Conservation (phyloP, 2,113 vertebrate genomes). For the Stegastes partitus region DNA sequence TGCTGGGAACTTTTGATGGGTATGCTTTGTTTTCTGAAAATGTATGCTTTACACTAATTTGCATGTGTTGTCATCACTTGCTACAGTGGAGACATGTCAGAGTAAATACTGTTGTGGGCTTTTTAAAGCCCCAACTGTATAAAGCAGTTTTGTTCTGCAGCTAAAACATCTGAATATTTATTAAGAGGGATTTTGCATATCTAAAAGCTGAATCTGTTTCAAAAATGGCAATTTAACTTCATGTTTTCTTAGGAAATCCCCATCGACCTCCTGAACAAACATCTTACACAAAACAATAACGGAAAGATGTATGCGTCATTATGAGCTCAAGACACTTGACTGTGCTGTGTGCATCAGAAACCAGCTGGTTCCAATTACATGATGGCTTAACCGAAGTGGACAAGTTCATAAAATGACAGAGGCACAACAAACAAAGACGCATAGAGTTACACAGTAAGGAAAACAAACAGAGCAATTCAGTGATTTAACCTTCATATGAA, state of each 20-base stretch:
- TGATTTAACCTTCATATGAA: too few relatives aligned
- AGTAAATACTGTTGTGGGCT: too few relatives aligned
- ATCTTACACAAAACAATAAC: slow-evolving; percentile 24
- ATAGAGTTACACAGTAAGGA: background rate
- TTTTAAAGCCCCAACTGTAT: too few relatives aligned
- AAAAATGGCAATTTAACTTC: slow-evolving; percentile 21
- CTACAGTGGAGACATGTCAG: too few relatives aligned
- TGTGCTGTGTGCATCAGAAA: slow-evolving; percentile 12
- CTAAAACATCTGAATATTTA: background rate
- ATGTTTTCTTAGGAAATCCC: slow-evolving; percentile 32
- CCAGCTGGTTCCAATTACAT: slow-evolving; percentile 52
- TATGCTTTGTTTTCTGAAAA: too few relatives aligned
- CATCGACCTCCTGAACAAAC: slow-evolving; percentile 14
- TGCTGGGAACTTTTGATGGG: too few relatives aligned
- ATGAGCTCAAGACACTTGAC: background rate
- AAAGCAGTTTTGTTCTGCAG: too few relatives aligned
- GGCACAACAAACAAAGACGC: slow-evolving; percentile 3
- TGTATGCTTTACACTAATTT: too few relatives aligned
- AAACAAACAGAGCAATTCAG: too few relatives aligned
- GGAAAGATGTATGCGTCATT: slow-evolving; percentile 4
- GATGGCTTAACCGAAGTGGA: slow-evolving; percentile 44
- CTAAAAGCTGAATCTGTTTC: background rate
- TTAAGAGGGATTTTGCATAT: background rate
- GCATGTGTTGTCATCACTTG: too few relatives aligned
- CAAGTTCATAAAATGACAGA: slow-evolving; percentile 41